Percentiles rank a stretch among this genome's conserved stretches.
These are phyloP conservation scores for Nansenia antarctica DNA, from an alignment of 2,113 vertebrate genomes.

Conservation along the genomic window DNA sequence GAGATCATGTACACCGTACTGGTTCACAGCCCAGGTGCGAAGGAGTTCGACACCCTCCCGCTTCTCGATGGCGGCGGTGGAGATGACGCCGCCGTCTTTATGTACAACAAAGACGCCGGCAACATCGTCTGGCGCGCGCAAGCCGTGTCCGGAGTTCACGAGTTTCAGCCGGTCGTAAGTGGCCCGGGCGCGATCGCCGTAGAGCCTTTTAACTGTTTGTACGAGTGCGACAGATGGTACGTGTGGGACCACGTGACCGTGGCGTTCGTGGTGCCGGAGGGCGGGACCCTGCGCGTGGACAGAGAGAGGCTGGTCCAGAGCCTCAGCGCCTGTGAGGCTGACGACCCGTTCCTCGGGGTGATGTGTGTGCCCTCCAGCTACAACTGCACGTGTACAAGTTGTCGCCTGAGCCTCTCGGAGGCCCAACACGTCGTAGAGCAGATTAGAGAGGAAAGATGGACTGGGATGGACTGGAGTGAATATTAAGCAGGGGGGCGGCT, in stretches of 20 bases:
- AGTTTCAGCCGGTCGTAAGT: neutral
- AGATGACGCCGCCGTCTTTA: conserved; percentile 1
- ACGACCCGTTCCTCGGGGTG: neutral
- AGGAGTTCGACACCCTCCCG: conserved; percentile 12
- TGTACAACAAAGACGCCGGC: conserved; percentile 12
- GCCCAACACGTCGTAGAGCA: neutral
- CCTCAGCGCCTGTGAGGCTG: neutral
- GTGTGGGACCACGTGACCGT: neutral
- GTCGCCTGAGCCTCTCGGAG: neutral
- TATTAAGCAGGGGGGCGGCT: too few relatives aligned
- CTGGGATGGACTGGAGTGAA: too few relatives aligned
- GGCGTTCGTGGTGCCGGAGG: neutral
- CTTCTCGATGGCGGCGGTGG: neutral
- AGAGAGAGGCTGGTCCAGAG: neutral
- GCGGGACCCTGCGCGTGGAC: neutral
- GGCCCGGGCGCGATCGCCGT: neutral
- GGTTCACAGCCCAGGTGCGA: conserved; percentile 34
- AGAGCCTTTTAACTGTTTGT: neutral
- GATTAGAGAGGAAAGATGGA: too few relatives aligned
- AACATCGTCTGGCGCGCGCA: conserved; percentile 40
- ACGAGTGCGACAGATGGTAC: neutral
- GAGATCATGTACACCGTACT: conserved; percentile 40
- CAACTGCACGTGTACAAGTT: neutral
- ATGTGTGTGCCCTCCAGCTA: neutral
- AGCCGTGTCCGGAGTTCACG: conserved; percentile 22